Conservation (phyloP, 2,113 vertebrate genomes). For the Phyllostomus hastatus region DNA sequence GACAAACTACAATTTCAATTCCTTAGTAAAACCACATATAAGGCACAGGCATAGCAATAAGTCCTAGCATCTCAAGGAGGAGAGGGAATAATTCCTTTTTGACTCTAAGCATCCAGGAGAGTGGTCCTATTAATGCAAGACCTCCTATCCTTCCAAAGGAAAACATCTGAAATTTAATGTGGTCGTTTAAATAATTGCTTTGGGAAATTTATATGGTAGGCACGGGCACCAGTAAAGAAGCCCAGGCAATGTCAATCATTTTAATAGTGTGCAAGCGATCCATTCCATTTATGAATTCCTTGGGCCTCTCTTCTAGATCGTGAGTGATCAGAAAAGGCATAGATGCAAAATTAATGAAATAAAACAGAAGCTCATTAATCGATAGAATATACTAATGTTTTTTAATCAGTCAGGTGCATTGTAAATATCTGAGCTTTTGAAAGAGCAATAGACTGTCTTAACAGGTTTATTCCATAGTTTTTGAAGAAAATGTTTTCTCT, state of each 20-base stretch:
- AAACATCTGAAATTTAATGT: slow-evolving; percentile 75
- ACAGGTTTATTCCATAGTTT: not conserved
- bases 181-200: slow-evolving; percentile 68
- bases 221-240: slow-evolving; percentile 72
- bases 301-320: slow-evolving; percentile 56
- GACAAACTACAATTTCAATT: slow-evolving; percentile 19
- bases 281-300: slow-evolving; percentile 73
- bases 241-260: slow-evolving; percentile 70
- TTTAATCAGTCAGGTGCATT: slow-evolving; percentile 27
- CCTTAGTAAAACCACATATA: not conserved
- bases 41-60: not conserved
- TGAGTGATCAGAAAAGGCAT: slow-evolving; percentile 55
- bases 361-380: slow-evolving; percentile 50
- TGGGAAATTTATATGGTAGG: slow-evolving; percentile 72
- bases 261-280: slow-evolving; percentile 63
- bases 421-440: slow-evolving; percentile 17
- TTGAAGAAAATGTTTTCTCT: slow-evolving; percentile 13
- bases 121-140: slow-evolving; percentile 67
- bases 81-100: slow-evolving; percentile 25
- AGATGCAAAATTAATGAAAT: slow-evolving; percentile 59
- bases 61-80: slow-evolving; percentile 25
- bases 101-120: slow-evolving; percentile 52
- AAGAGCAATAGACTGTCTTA: not conserved
- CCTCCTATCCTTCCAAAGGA: slow-evolving; percentile 71
- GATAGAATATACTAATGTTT: slow-evolving; percentile 8